phyloP scores from a whole-genome alignment of 92 coral and sea anemone genomes.

The Porites lobata region DNA sequence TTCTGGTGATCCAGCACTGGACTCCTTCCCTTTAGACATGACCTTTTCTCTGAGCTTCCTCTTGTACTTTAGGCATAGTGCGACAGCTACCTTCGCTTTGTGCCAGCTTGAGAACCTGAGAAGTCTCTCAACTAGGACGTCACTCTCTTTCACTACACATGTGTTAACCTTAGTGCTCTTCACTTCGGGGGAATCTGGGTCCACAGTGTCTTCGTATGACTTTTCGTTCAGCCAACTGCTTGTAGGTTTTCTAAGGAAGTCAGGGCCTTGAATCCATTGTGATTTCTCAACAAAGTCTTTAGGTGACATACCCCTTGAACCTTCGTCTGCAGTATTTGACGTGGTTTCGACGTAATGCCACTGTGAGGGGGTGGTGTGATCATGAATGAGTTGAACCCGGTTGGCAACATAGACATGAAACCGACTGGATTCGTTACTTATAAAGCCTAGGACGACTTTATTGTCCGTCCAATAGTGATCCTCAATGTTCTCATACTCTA shows the following conservation, averaged over 20 bases:
- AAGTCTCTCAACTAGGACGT: constrained; percentile 57
- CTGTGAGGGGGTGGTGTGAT: constrained; percentile 59
- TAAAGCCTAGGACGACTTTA: constrained; percentile 67
- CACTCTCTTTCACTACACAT: constrained; percentile 48
- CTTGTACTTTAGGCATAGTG: too few species aligned
- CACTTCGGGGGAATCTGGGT: constrained; percentile 60
- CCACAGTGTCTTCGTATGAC: constrained; percentile 29
- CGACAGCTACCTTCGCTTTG: constrained; percentile 24
- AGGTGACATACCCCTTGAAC: constrained; percentile 70
- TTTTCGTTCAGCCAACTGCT: constrained; percentile 59
- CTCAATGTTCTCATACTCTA: too few species aligned
- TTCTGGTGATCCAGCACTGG: too few species aligned
- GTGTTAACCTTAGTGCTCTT: constrained; percentile 55
- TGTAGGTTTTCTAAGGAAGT: constrained; percentile 52
- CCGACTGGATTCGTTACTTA: constrained; percentile 67
- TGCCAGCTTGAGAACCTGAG: constrained; percentile 66
- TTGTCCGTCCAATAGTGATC: constrained; percentile 77
- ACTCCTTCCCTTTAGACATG: too few species aligned
- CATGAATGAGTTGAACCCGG: constrained; percentile 58
- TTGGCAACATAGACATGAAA: constrained; percentile 69
- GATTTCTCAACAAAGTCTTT: constrained; percentile 72
- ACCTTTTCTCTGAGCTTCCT: too few species aligned
- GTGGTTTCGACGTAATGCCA: constrained; percentile 63
- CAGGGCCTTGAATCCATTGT: constrained; percentile 64
- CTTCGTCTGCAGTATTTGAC: constrained; percentile 68